Conservation (phyloP, 2,797 vertebrate species). For the Vespertilio murinus region DNA sequence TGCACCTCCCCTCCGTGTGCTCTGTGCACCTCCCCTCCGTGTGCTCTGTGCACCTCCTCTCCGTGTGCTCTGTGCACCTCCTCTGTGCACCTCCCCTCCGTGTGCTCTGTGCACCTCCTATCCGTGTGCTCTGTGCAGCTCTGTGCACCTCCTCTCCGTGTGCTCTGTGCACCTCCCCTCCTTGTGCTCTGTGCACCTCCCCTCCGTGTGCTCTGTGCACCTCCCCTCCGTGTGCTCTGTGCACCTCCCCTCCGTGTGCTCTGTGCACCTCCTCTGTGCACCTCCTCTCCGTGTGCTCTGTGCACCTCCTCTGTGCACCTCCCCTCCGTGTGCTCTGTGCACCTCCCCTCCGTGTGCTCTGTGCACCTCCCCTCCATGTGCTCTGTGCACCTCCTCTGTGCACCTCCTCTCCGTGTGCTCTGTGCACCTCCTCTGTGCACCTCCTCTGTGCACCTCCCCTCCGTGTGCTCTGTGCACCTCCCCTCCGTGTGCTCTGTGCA, state of each 20-base stretch:
- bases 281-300: background rate
- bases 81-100: too few relatives aligned
- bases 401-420: background rate
- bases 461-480: background rate
- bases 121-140: background rate
- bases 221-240: background rate
- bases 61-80: background rate
- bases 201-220: background rate
- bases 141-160: background rate
- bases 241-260: background rate
- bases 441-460: too few relatives aligned
- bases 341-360: background rate
- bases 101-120: background rate
- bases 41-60: background rate
- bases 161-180: background rate
- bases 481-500: background rate
- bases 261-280: too few relatives aligned
- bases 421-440: too few relatives aligned
- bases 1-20: background rate
- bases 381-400: too few relatives aligned
- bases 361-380: background rate
- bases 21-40: background rate
- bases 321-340: background rate
- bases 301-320: too few relatives aligned
- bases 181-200: background rate